phyloP scores from a whole-genome alignment of 1,140 invertebrate species.

The Argopecten irradians region DNA sequence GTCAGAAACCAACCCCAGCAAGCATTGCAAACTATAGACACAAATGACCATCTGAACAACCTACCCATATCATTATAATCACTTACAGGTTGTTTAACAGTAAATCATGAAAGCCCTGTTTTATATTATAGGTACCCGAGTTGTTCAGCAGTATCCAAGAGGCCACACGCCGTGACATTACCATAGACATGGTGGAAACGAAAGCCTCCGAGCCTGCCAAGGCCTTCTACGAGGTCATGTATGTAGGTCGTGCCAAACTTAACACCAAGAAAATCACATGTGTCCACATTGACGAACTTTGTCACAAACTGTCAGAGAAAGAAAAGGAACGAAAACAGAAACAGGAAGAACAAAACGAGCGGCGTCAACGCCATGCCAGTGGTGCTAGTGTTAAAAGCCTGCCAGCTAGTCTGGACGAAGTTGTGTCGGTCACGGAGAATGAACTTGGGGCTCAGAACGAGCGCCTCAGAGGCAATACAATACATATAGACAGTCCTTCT shows the following conservation, averaged over 20 bases:
- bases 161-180: constrained; percentile 67
- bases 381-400: constrained; percentile 71
- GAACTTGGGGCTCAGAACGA: constrained; percentile 60
- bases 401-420: constrained; percentile 65
- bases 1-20: too few relatives aligned
- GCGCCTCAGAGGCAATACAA: constrained; percentile 28
- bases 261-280: constrained; percentile 88
- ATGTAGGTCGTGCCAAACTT: constrained; percentile 66
- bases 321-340: constrained; percentile 82
- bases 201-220: constrained; percentile 53
- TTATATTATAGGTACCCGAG: constrained; percentile 72
- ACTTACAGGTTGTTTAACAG: too few relatives aligned
- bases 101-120: background rate
- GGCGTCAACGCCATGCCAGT: constrained; percentile 70
- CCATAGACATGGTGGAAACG: constrained; percentile 49
- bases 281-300: constrained; percentile 92
- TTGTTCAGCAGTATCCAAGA: constrained; percentile 75
- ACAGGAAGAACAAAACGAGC: constrained; percentile 47
- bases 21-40: too few relatives aligned
- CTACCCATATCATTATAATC: too few relatives aligned
- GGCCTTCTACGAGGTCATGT: constrained; percentile 66
- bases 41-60: too few relatives aligned
- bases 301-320: constrained; percentile 88
- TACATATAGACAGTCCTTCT: constrained; percentile 53
- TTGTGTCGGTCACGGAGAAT: constrained; percentile 68